Evolutionary conservation across 1,140 invertebrate genomes (phyloP).

Genomic region (Habropoda laboriosa): DNA sequence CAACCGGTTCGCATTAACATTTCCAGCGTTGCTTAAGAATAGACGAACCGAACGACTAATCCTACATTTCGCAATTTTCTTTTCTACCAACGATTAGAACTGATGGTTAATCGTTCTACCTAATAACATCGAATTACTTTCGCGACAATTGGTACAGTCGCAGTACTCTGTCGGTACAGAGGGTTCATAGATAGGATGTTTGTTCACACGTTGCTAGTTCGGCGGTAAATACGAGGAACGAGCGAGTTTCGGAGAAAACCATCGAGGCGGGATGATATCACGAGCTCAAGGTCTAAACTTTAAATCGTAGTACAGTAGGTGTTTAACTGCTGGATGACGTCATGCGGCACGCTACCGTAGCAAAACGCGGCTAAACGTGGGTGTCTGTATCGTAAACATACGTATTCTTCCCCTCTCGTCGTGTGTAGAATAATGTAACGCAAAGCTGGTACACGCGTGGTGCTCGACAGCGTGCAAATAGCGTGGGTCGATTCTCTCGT

Average conservation of each 20-base stretch:
- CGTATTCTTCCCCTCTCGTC: neutral
- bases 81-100: too few relatives aligned
- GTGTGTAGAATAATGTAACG: neutral
- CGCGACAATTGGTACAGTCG: too few relatives aligned
- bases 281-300: slow-evolving; percentile 61
- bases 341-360: slow-evolving; percentile 32
- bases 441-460: neutral
- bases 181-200: neutral
- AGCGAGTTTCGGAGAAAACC: neutral
- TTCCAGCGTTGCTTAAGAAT: too few relatives aligned
- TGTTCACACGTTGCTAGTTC: neutral
- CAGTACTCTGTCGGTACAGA: too few relatives aligned
- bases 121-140: too few relatives aligned
- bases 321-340: slow-evolving; percentile 61
- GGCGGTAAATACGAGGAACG: neutral
- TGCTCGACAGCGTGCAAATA: neutral
- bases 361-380: neutral
- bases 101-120: too few relatives aligned
- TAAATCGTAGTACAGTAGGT: slow-evolving; percentile 55
- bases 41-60: too few relatives aligned
- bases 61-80: too few relatives aligned
- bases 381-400: slow-evolving; percentile 14
- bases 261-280: slow-evolving; percentile 59
- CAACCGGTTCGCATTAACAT: too few relatives aligned
- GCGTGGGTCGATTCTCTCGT: slow-evolving; percentile 18